These are phyloP conservation scores for Solenopsis fugax DNA, from an alignment of 1,140 invertebrate species.

Conservation along the genomic window DNA sequence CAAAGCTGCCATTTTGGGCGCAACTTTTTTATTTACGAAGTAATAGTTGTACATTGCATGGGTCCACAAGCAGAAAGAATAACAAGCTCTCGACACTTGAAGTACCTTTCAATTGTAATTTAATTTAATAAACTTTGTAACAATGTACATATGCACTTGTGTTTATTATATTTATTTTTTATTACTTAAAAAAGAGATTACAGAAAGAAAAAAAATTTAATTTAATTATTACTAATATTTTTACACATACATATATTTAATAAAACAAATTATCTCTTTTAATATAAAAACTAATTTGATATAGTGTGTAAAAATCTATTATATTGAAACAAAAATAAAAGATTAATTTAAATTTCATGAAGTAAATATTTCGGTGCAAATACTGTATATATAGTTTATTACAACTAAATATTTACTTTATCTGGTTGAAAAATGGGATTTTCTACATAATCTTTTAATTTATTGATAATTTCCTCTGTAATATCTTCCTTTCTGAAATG, in stretches of 20 bases:
- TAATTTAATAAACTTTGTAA: neutral
- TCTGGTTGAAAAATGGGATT: constrained; percentile 90
- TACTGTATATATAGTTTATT: neutral
- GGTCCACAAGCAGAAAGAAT: constrained; percentile 90
- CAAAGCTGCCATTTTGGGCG: constrained; percentile 88
- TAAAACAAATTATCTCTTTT: too few relatives aligned
- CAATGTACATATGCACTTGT: too few relatives aligned
- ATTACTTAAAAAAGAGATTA: too few relatives aligned
- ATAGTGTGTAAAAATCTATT: too few relatives aligned
- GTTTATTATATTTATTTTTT: too few relatives aligned
- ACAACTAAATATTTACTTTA: constrained; percentile 85
- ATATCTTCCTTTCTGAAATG: constrained; percentile 94
- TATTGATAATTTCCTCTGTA: constrained; percentile 91
- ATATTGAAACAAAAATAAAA: too few relatives aligned
- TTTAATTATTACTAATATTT: too few relatives aligned
- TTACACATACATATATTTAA: too few relatives aligned
- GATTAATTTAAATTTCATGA: neutral
- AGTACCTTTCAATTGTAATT: constrained; percentile 70
- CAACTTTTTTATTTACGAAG: constrained; percentile 87
- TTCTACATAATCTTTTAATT: constrained; percentile 90
- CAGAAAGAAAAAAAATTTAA: too few relatives aligned
- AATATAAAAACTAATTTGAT: too few relatives aligned
- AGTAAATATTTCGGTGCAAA: constrained; percentile 6
- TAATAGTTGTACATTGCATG: constrained; percentile 91
- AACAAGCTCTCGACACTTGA: constrained; percentile 92